Evolutionary conservation across 2,113 vertebrate genomes (phyloP).

Genomic region (Upupa epops): DNA sequence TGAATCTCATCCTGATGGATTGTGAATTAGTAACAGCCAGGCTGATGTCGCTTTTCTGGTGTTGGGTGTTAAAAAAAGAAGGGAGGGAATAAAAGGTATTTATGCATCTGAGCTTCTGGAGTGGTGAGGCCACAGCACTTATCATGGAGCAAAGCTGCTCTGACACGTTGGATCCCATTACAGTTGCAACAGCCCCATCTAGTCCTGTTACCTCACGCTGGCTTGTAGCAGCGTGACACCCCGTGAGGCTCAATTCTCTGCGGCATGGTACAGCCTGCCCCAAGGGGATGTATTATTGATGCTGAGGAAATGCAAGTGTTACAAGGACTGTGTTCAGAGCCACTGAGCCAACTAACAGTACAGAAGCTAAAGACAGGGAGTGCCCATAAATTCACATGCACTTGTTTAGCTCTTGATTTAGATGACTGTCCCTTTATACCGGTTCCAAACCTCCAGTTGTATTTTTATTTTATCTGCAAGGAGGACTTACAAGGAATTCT

Average conservation of each 20-base stretch:
- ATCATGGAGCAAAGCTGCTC: background rate
- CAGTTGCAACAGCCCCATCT: background rate
- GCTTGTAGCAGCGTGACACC: background rate
- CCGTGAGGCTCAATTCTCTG: background rate
- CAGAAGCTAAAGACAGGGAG: conserved; percentile 31
- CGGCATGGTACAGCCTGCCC: background rate
- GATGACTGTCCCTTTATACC: background rate
- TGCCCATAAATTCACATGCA: background rate
- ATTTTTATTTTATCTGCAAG: background rate
- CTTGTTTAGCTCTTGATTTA: conserved; percentile 12
- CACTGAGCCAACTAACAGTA: background rate
- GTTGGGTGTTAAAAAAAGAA: background rate
- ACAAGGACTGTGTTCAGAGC: conserved; percentile 19
- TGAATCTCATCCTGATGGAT: background rate
- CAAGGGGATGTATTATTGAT: background rate
- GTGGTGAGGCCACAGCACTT: background rate
- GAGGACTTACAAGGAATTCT: background rate
- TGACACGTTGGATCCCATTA: background rate
- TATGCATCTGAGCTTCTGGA: background rate
- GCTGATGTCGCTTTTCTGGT: background rate
- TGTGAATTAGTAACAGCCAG: background rate
- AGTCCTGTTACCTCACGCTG: background rate
- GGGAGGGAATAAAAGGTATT: background rate
- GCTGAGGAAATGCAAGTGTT: background rate
- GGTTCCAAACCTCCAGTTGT: background rate